Evolutionary conservation across 23 tunicate species (phyloP).

Genomic region (Oikopleura albicans): DNA sequence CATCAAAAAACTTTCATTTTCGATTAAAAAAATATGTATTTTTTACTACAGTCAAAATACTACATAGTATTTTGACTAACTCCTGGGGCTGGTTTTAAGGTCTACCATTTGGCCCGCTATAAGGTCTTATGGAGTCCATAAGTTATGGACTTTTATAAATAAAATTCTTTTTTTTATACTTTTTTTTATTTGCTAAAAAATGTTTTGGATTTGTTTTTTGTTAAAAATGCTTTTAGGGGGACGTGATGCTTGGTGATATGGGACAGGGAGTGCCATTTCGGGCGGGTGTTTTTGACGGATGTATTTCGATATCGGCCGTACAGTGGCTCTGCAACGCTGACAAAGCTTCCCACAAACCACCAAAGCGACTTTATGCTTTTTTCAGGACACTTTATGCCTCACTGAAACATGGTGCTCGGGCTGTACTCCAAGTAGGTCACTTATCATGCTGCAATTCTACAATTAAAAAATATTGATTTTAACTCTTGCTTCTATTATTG

Average conservation of each 20-base stretch:
- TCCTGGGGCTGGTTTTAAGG: no score
- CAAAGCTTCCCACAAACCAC: constrained; percentile 43
- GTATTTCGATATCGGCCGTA: constrained; percentile 57
- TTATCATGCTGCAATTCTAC: background rate
- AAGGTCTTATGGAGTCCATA: no score
- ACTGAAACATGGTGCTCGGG: constrained; percentile 67
- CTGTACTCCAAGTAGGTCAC: constrained; percentile 59
- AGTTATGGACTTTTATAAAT: no score
- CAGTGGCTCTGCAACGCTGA: constrained; percentile 98
- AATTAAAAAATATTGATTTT: background rate
- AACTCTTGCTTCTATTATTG: background rate
- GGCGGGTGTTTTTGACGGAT: constrained; percentile 89
- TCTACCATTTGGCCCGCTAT: no score
- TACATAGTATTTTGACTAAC: no score
- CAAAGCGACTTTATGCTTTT: constrained; percentile 48
- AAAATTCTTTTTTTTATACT: no score
- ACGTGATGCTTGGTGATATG: constrained; percentile 38
- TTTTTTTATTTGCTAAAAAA: no score
- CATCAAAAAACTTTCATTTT: no score
- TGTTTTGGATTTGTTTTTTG: no score
- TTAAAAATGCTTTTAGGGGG: background rate
- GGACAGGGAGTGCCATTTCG: constrained; percentile 71
- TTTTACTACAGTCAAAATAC: no score
- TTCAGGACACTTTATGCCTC: constrained; percentile 61
- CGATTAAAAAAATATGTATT: no score